Percentiles rank a stretch among this genome's conserved stretches.
These are phyloP conservation scores for Rafetus swinhoei DNA, from an alignment of 2,113 vertebrate species.

Conservation along the genomic window DNA sequence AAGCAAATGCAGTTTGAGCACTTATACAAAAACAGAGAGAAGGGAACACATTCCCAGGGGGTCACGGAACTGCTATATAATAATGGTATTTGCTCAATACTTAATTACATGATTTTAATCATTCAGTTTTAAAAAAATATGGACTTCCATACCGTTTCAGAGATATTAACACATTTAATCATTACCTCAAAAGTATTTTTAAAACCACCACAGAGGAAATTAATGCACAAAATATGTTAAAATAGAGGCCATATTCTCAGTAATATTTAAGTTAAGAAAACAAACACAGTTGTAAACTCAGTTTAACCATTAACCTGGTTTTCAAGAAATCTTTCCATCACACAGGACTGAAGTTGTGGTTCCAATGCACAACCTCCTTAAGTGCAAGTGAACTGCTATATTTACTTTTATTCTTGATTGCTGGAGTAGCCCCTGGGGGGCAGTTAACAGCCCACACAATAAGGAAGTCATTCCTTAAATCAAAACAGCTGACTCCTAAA, in stretches of 20 bases:
- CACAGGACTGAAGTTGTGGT: neutral
- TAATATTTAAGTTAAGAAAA: neutral
- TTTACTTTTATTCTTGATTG: neutral
- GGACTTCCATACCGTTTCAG: neutral
- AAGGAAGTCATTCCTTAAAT: neutral
- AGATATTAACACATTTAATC: neutral
- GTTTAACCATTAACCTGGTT: neutral
- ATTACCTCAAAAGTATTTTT: neutral
- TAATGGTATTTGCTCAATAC: neutral
- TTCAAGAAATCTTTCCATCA: neutral
- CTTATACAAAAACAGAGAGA: neutral
- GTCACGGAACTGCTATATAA: fast-evolving
- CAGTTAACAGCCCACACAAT: neutral
- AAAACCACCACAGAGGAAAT: neutral
- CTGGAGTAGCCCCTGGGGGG: neutral
- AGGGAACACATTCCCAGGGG: neutral
- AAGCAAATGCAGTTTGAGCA: constrained; percentile 54
- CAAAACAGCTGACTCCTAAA: neutral
- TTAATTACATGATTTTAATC: neutral
- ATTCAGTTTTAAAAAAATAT: neutral
- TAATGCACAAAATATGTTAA: neutral
- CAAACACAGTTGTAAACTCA: neutral
- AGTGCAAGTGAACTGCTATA: neutral
- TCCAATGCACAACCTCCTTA: neutral
- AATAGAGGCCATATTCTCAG: neutral